Evolutionary conservation across 2,113 vertebrate species (phyloP).

Genomic region (Pterophyllum scalare): DNA sequence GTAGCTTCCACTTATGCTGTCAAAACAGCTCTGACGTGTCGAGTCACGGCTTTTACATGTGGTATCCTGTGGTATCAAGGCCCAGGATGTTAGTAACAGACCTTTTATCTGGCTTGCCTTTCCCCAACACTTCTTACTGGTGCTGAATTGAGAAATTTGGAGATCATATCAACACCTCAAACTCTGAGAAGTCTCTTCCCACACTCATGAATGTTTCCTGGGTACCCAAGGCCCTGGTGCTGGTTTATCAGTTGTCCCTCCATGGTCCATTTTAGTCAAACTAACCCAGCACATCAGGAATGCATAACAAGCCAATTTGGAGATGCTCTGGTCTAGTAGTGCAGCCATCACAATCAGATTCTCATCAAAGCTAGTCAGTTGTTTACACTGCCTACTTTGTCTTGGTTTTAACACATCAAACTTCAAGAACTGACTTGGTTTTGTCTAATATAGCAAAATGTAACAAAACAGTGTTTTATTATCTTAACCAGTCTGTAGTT

Average conservation of each 20-base stretch:
- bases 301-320: neutral
- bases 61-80: neutral
- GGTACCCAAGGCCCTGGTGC: neutral
- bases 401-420: neutral
- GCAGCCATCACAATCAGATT: neutral
- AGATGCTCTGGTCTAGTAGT: neutral
- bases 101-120: neutral
- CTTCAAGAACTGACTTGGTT: neutral
- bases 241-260: neutral
- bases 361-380: neutral
- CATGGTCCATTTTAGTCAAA: neutral
- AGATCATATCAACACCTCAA: neutral
- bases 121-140: neutral
- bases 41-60: neutral
- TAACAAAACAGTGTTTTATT: neutral
- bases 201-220: neutral
- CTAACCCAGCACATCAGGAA: neutral
- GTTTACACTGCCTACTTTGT: neutral
- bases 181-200: neutral
- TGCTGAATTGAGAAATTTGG: neutral
- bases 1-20: neutral
- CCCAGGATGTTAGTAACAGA: neutral
- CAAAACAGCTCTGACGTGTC: neutral
- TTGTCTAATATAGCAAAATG: neutral
- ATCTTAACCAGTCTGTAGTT: neutral